Percentiles rank a stretch among this genome's conserved stretches.
These are phyloP conservation scores for Sipha maydis DNA, from an alignment of 2,888 invertebrate species.

Conservation along the genomic window DNA sequence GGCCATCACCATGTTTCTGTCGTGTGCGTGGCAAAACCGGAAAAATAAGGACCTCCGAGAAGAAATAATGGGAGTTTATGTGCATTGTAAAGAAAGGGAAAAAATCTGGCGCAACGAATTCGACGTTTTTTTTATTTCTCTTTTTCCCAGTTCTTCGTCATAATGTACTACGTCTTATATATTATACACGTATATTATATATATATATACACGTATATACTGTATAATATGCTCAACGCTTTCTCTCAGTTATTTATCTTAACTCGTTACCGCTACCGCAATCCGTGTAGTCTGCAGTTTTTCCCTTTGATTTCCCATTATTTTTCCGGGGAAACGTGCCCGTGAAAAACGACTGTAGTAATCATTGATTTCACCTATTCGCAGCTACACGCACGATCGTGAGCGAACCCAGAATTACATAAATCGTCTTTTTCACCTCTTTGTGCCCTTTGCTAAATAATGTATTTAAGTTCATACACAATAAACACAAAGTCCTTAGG, in stretches of 20 bases:
- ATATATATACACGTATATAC: background rate
- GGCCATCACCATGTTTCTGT: background rate
- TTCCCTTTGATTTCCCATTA: constrained; percentile 6
- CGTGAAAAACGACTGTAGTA: constrained; percentile 39
- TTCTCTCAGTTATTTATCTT: constrained; percentile 20
- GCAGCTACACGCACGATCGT: background rate
- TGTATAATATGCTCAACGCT: constrained; percentile 1
- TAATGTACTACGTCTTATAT: background rate
- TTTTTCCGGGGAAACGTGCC: constrained; percentile 22
- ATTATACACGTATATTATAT: background rate
- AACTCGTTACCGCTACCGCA: background rate
- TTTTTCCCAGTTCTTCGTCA: background rate
- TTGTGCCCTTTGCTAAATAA: background rate
- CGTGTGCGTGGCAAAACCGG: background rate
- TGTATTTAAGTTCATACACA: background rate
- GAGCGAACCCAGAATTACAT: background rate
- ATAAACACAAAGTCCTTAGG: background rate
- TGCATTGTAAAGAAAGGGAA: background rate
- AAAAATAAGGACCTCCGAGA: constrained; percentile 23
- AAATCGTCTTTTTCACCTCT: background rate
- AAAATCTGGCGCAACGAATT: constrained; percentile 21
- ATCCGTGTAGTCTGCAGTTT: background rate
- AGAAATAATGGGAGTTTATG: background rate
- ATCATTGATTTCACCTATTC: constrained; percentile 47
- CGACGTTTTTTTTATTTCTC: background rate